These are phyloP conservation scores for Argentina silus DNA, from an alignment of 2,797 vertebrate species.

Conservation along the genomic window DNA sequence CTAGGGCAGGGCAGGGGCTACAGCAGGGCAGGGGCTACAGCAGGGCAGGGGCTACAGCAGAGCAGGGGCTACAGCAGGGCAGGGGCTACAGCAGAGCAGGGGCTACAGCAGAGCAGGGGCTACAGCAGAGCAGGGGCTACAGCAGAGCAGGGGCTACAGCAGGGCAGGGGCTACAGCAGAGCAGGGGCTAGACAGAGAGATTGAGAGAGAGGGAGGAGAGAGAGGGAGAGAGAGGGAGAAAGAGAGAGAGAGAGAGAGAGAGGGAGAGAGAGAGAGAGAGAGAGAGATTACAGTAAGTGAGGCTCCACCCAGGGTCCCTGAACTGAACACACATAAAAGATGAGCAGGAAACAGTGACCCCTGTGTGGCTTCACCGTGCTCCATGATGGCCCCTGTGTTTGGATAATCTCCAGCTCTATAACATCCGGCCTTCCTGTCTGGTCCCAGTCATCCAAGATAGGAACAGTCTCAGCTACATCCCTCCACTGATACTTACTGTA, in stretches of 20 bases:
- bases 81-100: no score
- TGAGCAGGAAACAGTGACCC: neutral
- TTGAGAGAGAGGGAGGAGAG: no score
- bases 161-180: no score
- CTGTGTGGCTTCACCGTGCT: neutral
- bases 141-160: no score
- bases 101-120: no score
- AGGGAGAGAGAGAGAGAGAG: no score
- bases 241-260: neutral
- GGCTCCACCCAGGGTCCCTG: neutral
- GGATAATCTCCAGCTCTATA: neutral
- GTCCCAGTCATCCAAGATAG: neutral
- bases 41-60: no score
- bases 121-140: no score
- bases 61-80: no score
- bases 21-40: no score
- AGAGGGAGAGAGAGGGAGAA: neutral
- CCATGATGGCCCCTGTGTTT: neutral
- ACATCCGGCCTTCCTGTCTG: neutral
- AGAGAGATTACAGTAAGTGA: neutral
- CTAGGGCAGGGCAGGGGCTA: no score
- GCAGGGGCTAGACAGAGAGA: no score
- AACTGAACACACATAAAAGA: neutral
- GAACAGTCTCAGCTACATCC: neutral
- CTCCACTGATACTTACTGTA: neutral